Evolutionary conservation across 2,113 vertebrate species (phyloP), one percentile per base, ranked within the genome.

Genomic region (Ammodramus savannarum): DNA sequence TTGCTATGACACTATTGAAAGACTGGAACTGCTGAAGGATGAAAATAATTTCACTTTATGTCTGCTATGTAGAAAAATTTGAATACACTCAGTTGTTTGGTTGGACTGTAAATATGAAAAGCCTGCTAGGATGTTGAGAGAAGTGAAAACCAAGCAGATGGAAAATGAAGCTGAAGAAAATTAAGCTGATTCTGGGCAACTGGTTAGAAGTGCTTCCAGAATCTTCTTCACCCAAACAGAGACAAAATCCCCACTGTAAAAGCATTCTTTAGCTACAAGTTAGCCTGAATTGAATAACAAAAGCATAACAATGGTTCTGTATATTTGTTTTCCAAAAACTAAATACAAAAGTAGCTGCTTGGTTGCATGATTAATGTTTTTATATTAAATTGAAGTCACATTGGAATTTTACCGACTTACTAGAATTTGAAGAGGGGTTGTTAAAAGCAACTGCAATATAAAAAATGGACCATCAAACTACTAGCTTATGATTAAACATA

Each of bases 1-100:
- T 73, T 90, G 78, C 51, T 73, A 39, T 34, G 61, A 90, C 73
- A 89, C 54, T 87, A 59, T 9, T 89, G 80, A 94, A 92, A 95
- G 71, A 13, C 32, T 65, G 55, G 41, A 93, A 93, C 88, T 89
- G 36, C 74, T 91, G 62, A 96, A 97, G 96, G 87, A 92, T 91
- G 85, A 95, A 95, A 92, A 95, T 87, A 52, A 82, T 86, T 95
- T 91, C 49, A 59, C 87, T 97, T 97, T 94, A 94, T 91, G 87
- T 82, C 78, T 93, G 44, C n/a, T 46, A 27, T 86, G 49, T 36
- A 85, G 67, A 93, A 95, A 96, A 67, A 68, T 65, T 93, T 95
- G 68, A 96, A 96, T 89, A 22, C 93, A 90, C 39, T 36, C 51
- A 32, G 21, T 95, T 94, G 80, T 95, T 97, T 93, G 32, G 89